phyloP scores from a whole-genome alignment of 2,888 invertebrate genomes.

The Gordius sp. region DNA sequence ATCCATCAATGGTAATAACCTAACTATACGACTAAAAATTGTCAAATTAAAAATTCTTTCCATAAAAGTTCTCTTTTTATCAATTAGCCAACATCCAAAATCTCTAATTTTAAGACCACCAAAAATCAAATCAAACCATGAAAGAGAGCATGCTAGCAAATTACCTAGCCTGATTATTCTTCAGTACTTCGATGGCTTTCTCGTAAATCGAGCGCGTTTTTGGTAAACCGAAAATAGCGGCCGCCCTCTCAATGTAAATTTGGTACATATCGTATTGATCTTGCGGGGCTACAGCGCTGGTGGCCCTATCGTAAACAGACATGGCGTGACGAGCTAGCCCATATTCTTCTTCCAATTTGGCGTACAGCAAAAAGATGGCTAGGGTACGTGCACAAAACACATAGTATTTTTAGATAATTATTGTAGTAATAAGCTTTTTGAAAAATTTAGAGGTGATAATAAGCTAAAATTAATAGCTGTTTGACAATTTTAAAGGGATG shows the following conservation, averaged over 20 bases:
- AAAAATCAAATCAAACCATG: slow-evolving; percentile 16
- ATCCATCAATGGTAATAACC: too few relatives aligned
- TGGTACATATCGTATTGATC: slow-evolving; percentile 94
- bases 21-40: too few relatives aligned
- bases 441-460: neutral
- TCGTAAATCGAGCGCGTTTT: slow-evolving; percentile 89
- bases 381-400: slow-evolving; percentile 17
- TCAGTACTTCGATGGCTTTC: slow-evolving; percentile 72
- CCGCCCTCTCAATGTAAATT: slow-evolving; percentile 87
- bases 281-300: slow-evolving; percentile 60
- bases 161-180: slow-evolving; percentile 50
- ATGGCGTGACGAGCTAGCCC: slow-evolving; percentile 89
- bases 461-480: slow-evolving; percentile 16
- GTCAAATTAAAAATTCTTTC: too few relatives aligned
- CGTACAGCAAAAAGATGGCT: slow-evolving; percentile 66
- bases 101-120: slow-evolving; percentile 15
- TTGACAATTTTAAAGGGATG: neutral
- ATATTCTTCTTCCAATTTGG: slow-evolving; percentile 89
- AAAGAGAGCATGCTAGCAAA: slow-evolving; percentile 2
- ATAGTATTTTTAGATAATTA: neutral
- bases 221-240: slow-evolving; percentile 84
- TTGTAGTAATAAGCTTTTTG: neutral
- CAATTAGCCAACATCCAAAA: neutral
- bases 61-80: neutral
- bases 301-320: slow-evolving; percentile 91